These are phyloP conservation scores for Limnodromus scolopaceus DNA, from an alignment of 2,797 vertebrate species.

Conservation along the genomic window DNA sequence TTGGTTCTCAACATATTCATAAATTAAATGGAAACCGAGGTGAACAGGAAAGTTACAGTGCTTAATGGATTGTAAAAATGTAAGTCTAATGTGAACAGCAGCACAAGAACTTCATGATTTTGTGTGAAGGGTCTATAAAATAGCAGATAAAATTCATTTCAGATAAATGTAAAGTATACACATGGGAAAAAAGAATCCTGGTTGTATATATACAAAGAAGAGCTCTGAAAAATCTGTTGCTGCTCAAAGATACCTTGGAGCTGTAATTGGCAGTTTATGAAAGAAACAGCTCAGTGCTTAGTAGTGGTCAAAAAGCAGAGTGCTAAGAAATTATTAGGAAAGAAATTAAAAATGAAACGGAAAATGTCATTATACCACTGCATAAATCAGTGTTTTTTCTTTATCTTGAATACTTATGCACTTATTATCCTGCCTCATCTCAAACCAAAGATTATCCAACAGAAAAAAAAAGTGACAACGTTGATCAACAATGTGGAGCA, in stretches of 20 bases:
- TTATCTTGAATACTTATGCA: background rate
- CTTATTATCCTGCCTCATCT: background rate
- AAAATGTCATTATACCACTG: background rate
- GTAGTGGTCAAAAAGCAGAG: background rate
- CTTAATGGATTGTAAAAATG: background rate
- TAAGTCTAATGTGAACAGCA: background rate
- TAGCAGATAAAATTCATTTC: background rate
- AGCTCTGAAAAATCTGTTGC: background rate
- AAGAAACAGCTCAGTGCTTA: background rate
- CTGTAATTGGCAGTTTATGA: background rate
- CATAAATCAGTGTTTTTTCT: background rate
- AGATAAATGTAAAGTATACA: background rate
- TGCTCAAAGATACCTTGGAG: background rate
- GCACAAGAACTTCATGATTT: background rate
- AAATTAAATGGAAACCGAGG: background rate
- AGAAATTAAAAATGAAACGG: background rate
- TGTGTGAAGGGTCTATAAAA: background rate
- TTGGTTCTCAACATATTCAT: background rate
- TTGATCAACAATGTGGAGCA: background rate
- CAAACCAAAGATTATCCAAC: background rate
- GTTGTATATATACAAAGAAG: background rate
- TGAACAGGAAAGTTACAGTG: background rate
- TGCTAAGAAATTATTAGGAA: background rate
- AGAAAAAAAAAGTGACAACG: background rate
- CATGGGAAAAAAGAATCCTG: background rate